Conservation (phyloP, 1,140 invertebrate species). For the Leptinotarsa defecta region DNA sequence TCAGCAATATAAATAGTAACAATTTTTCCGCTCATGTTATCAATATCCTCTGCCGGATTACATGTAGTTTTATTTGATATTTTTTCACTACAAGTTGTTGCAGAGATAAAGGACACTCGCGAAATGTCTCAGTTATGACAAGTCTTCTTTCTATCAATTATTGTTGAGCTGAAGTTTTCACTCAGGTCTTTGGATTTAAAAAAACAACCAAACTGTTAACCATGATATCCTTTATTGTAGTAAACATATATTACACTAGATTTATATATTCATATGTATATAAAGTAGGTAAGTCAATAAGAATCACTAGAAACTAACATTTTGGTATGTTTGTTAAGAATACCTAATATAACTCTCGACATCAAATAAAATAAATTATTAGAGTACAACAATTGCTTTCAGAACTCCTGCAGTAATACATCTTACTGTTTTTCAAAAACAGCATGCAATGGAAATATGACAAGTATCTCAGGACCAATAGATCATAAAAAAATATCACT, state of each 20-base stretch:
- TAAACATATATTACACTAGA: conserved; percentile 10
- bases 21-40: too few species aligned
- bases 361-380: conserved; percentile 18
- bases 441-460: too few species aligned
- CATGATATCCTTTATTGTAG: conserved; percentile 17
- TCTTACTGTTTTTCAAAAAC: neutral
- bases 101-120: too few species aligned
- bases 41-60: too few species aligned
- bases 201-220: neutral
- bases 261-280: conserved; percentile 9
- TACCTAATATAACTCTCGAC: conserved; percentile 20
- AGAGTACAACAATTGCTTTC: conserved; percentile 2
- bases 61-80: too few species aligned
- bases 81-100: too few species aligned
- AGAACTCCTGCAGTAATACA: neutral
- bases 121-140: too few species aligned
- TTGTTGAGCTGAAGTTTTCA: too few species aligned
- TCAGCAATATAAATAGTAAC: too few species aligned
- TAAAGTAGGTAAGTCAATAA: conserved; percentile 16
- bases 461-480: too few species aligned
- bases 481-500: too few species aligned
- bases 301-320: conserved; percentile 21
- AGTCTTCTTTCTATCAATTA: too few species aligned
- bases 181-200: neutral
- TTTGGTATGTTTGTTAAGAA: conserved; percentile 27